Conservation (phyloP, 2,888 invertebrate species). For the Chorisops tibialis region DNA sequence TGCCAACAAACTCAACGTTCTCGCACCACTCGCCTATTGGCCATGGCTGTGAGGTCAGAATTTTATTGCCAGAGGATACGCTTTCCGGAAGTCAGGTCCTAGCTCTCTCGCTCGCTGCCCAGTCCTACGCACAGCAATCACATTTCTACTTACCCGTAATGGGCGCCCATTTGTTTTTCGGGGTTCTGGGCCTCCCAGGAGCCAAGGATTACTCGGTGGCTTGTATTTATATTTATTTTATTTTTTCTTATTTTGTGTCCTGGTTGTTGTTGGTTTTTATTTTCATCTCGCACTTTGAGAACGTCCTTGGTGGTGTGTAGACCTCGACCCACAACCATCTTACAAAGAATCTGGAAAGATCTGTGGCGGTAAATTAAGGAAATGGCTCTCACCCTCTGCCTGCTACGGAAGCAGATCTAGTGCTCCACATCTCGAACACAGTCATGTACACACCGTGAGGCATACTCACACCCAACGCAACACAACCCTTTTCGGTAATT, state of each 20-base stretch:
- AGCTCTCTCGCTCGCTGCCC: neutral
- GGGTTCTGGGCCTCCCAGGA: no score
- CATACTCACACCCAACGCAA: neutral
- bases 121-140: conserved; percentile 1
- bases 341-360: neutral
- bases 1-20: neutral
- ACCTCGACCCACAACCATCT: no score
- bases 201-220: no score
- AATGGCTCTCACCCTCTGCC: neutral
- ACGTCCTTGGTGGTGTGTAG: no score
- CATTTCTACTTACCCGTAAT: neutral
- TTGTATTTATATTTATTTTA: no score
- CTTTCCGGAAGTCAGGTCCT: neutral
- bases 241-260: no score
- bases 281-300: no score
- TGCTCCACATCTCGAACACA: neutral
- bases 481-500: conserved; percentile 15
- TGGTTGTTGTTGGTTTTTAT: no score
- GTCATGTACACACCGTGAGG: no score
- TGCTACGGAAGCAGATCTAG: neutral
- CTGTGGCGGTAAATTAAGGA: neutral
- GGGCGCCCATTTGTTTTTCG: neutral
- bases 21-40: neutral
- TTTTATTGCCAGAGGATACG: neutral
- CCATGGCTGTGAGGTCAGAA: neutral